Evolutionary conservation across 2,797 vertebrate species (phyloP).

Genomic region (Takifugu rubripes): DNA sequence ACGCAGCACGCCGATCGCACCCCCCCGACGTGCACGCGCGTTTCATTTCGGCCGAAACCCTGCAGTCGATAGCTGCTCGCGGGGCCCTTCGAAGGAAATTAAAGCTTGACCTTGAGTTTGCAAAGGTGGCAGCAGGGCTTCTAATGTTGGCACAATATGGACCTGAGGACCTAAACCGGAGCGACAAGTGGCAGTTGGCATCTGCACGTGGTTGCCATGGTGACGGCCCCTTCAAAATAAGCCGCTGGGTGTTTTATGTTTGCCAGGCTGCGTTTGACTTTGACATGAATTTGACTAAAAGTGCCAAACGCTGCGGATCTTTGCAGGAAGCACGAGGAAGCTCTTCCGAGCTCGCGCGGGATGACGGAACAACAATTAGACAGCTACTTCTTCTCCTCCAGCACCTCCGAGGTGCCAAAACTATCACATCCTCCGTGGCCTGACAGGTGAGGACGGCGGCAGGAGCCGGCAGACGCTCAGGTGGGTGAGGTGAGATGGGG

Average conservation of each 20-base stretch:
- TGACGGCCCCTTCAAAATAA: too few relatives aligned
- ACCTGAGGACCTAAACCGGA: too few relatives aligned
- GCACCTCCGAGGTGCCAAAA: neutral
- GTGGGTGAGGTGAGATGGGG: neutral
- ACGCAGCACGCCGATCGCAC: constrained; percentile 48
- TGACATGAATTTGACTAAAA: too few relatives aligned
- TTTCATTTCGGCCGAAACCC: constrained; percentile 9
- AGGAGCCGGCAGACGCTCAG: constrained; percentile 23
- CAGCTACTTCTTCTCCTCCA: constrained; percentile 5
- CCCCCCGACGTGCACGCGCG: neutral
- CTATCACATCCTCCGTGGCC: constrained; percentile 20
- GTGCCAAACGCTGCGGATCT: too few relatives aligned
- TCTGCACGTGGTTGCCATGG: too few relatives aligned
- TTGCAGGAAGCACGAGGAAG: too few relatives aligned
- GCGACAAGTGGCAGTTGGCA: too few relatives aligned
- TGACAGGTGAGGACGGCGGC: constrained; percentile 43
- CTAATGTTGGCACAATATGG: neutral
- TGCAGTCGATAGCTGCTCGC: constrained; percentile 39
- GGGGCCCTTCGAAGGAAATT: constrained; percentile 49
- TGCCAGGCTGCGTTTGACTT: too few relatives aligned
- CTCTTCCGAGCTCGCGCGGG: too few relatives aligned
- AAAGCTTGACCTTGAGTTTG: constrained; percentile 50
- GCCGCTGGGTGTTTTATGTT: too few relatives aligned
- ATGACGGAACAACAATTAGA: neutral
- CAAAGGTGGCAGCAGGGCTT: constrained; percentile 25